A percentile compares a stretch with the other conserved stretches of the same genome.
Evolutionary conservation across 2,888 invertebrate species (phyloP).

Genomic region (Octonoba sinensis): DNA sequence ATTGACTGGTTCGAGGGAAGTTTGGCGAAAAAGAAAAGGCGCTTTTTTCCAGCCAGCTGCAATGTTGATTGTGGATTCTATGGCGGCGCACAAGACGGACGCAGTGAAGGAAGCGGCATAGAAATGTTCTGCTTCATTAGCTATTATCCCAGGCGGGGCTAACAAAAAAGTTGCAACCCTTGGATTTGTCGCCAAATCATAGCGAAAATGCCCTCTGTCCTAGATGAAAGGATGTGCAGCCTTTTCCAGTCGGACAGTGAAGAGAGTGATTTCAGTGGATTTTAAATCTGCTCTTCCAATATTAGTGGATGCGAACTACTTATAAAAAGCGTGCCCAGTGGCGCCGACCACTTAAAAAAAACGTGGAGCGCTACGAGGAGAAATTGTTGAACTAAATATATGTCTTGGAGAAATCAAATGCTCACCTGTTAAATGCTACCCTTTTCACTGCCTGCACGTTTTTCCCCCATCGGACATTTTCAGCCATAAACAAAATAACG

Average conservation of each 20-base stretch:
- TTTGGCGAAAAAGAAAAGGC: no score
- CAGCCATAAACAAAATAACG: no score
- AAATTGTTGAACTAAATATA: no score
- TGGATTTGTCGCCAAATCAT: neutral
- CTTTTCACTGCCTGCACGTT: no score
- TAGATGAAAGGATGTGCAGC: neutral
- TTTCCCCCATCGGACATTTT: no score
- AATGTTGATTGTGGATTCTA: no score
- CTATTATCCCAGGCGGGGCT: neutral
- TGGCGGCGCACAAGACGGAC: neutral
- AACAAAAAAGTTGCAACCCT: neutral
- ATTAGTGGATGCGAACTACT: no score
- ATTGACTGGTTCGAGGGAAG: neutral
- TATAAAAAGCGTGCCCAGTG: neutral
- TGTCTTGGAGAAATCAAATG: no score
- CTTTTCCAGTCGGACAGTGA: neutral
- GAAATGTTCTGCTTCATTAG: neutral
- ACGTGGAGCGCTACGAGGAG: no score
- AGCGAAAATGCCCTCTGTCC: no score
- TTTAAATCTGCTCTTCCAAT: neutral
- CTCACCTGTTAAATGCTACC: no score
- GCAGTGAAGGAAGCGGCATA: neutral
- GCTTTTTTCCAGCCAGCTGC: no score
- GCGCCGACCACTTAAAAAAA: neutral
- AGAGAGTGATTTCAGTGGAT: neutral